phyloP scores from a whole-genome alignment of 53 echinoderm and acorn worm species.

The Holothuria scabra region DNA sequence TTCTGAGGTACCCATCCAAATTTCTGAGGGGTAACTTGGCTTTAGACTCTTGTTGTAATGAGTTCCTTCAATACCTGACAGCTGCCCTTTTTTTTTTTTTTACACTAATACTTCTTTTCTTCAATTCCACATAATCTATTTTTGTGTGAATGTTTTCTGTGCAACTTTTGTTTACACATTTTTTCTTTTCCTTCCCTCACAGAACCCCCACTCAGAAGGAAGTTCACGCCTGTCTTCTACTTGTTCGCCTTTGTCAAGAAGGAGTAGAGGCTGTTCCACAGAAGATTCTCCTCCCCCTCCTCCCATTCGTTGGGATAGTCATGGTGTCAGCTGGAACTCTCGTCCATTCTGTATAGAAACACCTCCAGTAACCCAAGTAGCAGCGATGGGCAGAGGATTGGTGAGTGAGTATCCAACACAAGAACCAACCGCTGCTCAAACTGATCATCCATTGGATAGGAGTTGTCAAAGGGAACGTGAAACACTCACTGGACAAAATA shows the following conservation, averaged over 20 bases:
- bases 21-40: too few species aligned
- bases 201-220: constrained; percentile 41
- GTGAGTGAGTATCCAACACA: constrained; percentile 31
- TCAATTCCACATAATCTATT: too few species aligned
- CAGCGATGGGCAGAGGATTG: constrained; percentile 44
- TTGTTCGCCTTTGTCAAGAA: not conserved
- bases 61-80: too few species aligned
- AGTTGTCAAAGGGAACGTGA: not conserved
- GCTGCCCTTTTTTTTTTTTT: too few species aligned
- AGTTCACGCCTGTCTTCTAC: not conserved
- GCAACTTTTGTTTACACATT: not conserved
- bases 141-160: too few species aligned
- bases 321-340: not conserved
- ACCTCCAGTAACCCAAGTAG: not conserved
- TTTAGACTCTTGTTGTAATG: too few species aligned
- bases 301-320: constrained; percentile 45
- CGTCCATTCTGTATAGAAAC: constrained; percentile 23
- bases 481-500: not conserved
- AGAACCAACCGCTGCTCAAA: not conserved
- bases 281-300: constrained; percentile 25
- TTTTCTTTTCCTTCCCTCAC: not conserved
- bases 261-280: constrained; percentile 15
- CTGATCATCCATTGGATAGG: not conserved
- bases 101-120: too few species aligned
- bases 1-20: too few species aligned